Conservation (phyloP, 2,888 invertebrate genomes). For the Pyrocoelia pectoralis region DNA sequence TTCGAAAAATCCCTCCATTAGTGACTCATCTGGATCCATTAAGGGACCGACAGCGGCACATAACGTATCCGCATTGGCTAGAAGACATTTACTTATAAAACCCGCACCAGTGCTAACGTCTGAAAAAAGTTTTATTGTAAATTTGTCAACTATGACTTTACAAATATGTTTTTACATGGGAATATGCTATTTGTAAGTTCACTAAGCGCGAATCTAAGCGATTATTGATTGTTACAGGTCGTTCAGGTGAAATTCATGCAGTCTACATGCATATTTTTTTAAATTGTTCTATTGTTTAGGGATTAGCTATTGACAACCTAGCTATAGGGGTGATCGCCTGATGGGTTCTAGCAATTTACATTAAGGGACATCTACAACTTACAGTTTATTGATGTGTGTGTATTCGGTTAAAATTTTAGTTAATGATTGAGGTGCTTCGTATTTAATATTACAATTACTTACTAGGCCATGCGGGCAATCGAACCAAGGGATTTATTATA, state of each 20-base stretch:
- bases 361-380: slow-evolving; percentile 25
- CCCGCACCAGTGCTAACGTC: slow-evolving; percentile 79
- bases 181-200: background rate
- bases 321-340: too few relatives aligned
- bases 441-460: slow-evolving; percentile 50
- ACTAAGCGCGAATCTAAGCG: background rate
- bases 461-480: slow-evolving; percentile 89
- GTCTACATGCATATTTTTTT: background rate
- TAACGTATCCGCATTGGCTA: slow-evolving; percentile 95
- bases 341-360: slow-evolving; percentile 9
- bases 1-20: slow-evolving; percentile 89
- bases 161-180: background rate
- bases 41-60: slow-evolving; percentile 96
- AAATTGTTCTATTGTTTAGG: background rate
- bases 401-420: slow-evolving; percentile 18
- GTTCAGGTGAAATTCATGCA: background rate
- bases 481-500: slow-evolving; percentile 89
- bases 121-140: slow-evolving; percentile 46
- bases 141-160: slow-evolving; percentile 1
- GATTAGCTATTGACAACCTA: background rate
- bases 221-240: background rate
- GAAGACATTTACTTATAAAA: slow-evolving; percentile 92
- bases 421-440: background rate
- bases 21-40: slow-evolving; percentile 90
- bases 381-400: slow-evolving; percentile 25